Percentiles rank a stretch among this genome's conserved stretches.
These are phyloP conservation scores for Calameuta idolon DNA, from an alignment of 2,888 invertebrate species.

Conservation along the genomic window DNA sequence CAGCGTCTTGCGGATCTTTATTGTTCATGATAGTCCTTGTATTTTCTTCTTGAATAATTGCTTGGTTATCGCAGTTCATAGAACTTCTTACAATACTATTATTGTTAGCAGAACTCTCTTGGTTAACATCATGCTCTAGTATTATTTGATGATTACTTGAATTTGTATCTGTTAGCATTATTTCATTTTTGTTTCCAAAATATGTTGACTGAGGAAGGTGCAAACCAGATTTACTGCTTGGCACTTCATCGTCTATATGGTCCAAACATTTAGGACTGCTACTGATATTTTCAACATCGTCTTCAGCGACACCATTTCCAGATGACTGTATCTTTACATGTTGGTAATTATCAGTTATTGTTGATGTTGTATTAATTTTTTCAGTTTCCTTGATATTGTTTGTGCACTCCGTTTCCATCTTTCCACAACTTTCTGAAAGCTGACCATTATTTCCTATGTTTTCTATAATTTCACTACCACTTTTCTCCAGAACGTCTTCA, in stretches of 20 bases:
- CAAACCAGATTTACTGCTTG: background rate
- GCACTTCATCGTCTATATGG: background rate
- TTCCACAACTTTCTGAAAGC: background rate
- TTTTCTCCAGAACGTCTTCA: background rate
- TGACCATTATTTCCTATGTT: background rate
- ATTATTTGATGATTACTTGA: background rate
- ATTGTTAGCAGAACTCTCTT: background rate
- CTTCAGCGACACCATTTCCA: background rate
- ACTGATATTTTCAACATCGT: background rate
- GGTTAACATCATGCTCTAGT: background rate
- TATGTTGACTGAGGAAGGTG: background rate
- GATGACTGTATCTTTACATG: background rate
- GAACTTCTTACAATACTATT: background rate
- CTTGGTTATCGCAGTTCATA: background rate
- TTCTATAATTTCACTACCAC: background rate
- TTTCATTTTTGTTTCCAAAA: background rate
- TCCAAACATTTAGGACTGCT: background rate
- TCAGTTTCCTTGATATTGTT: background rate
- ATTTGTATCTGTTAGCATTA: background rate
- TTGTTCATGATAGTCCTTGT: background rate
- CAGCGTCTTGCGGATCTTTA: background rate
- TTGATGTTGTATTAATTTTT: background rate
- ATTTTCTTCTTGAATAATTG: background rate
- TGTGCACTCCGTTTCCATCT: background rate
- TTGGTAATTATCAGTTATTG: background rate